Conservation (phyloP, 2,888 invertebrate genomes). For the Diplolepis rosae region DNA sequence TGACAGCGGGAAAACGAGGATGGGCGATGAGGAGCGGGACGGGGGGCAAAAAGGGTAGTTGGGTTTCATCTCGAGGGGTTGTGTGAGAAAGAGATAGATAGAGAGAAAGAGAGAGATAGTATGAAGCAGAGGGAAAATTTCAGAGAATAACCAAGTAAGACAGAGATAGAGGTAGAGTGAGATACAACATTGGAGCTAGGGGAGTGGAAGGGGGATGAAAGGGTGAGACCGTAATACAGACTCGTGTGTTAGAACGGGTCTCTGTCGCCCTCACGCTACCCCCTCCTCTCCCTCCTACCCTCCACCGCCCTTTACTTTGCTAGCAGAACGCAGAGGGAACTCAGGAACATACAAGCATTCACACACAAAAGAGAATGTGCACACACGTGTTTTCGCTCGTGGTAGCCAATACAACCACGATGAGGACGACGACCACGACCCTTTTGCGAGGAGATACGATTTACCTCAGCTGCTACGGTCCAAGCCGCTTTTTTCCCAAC, state of each 20-base stretch:
- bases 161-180: constrained; percentile 52
- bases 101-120: constrained; percentile 48
- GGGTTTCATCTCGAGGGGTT: constrained; percentile 71
- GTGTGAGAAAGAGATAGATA: constrained; percentile 41
- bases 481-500: constrained; percentile 22
- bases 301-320: constrained; percentile 47
- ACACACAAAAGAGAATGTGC: constrained; percentile 40
- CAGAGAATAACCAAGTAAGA: constrained; percentile 42
- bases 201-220: too few relatives aligned
- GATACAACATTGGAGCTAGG: constrained; percentile 42
- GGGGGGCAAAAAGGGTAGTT: constrained; percentile 64
- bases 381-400: constrained; percentile 59
- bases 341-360: constrained; percentile 40
- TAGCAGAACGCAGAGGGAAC: constrained; percentile 36
- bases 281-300: constrained; percentile 39
- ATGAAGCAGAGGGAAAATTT: constrained; percentile 37
- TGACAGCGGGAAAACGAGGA: constrained; percentile 48
- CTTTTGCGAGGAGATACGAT: constrained; percentile 57
- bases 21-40: constrained; percentile 38
- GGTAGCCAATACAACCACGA: constrained; percentile 62
- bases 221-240: constrained; percentile 65
- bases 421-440: constrained; percentile 39
- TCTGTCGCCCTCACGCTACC: constrained; percentile 37
- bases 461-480: constrained; percentile 62
- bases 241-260: constrained; percentile 70